A percentile compares a stretch with the other conserved stretches of the same genome.
Evolutionary conservation across 1,140 invertebrate genomes (phyloP).

Genomic region (Bombus ignitus): DNA sequence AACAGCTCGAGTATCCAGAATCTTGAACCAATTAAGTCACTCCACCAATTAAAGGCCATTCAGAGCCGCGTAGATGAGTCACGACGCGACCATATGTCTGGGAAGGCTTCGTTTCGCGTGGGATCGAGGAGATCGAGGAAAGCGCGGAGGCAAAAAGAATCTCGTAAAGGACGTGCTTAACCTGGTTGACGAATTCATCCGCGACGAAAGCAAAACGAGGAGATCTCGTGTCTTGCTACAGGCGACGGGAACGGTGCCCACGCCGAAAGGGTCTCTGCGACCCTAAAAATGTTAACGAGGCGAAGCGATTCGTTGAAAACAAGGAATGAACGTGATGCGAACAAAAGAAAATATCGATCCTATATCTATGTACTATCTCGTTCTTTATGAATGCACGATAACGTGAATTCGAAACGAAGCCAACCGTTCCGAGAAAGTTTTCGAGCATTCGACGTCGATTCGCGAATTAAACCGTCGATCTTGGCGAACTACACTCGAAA

Average conservation of each 20-base stretch:
- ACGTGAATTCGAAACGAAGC: neutral
- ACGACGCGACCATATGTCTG: conserved; percentile 2
- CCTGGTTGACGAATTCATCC: conserved; percentile 47
- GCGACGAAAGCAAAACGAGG: neutral
- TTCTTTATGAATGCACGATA: neutral
- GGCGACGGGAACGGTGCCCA: conserved; percentile 17
- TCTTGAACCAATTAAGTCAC: conserved; percentile 36
- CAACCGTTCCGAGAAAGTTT: neutral
- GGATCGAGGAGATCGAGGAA: conserved; percentile 12
- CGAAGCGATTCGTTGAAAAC: conserved; percentile 20
- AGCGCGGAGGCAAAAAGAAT: conserved; percentile 4
- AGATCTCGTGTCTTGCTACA: neutral
- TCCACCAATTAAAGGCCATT: conserved; percentile 48
- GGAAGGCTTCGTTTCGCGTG: conserved; percentile 45
- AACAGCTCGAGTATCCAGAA: conserved; percentile 20
- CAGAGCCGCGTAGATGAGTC: neutral
- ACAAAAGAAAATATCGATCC: neutral
- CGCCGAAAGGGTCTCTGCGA: conserved; percentile 21
- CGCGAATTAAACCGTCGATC: conserved; percentile 41
- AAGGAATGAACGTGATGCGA: neutral
- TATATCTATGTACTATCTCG: neutral
- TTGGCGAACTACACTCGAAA: conserved; percentile 53
- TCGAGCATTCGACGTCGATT: neutral
- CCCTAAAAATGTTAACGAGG: conserved; percentile 37
- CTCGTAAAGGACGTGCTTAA: conserved; percentile 42